Conservation (phyloP, 2,797 vertebrate genomes). For the Vultur gryphus region DNA sequence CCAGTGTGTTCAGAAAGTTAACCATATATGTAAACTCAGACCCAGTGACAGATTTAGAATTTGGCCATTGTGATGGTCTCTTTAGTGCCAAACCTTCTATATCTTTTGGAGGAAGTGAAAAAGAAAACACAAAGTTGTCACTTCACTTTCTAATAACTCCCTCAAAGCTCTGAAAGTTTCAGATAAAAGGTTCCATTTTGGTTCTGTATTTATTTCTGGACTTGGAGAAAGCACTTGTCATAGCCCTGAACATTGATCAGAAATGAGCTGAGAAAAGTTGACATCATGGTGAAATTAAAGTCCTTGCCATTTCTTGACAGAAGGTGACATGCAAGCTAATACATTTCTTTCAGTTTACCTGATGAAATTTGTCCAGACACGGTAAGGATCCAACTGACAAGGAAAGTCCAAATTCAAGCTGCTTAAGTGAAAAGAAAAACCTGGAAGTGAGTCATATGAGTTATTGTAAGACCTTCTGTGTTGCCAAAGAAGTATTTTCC, state of each 20-base stretch:
- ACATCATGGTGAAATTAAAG: constrained; percentile 7
- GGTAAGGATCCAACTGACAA: not conserved
- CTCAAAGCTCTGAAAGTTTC: not conserved
- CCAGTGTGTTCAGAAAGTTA: accelerated
- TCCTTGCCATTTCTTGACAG: not conserved
- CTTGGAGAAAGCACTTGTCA: not conserved
- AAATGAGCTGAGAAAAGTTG: not conserved
- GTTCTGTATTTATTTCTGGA: not conserved
- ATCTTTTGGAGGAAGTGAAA: not conserved
- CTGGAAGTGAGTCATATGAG: not conserved
- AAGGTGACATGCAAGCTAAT: not conserved
- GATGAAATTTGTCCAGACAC: not conserved
- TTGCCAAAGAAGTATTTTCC: not conserved
- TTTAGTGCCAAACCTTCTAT: not conserved
- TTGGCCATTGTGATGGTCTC: not conserved
- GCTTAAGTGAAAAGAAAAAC: not conserved
- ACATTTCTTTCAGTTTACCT: not conserved
- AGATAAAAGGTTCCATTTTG: not conserved
- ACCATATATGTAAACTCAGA: not conserved
- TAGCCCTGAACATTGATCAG: not conserved
- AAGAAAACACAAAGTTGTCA: not conserved
- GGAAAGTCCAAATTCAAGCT: not conserved
- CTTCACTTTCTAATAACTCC: not conserved
- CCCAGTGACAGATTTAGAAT: not conserved
- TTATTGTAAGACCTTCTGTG: not conserved